Conservation (phyloP, 2,113 vertebrate species). For the Physeter macrocephalus region DNA sequence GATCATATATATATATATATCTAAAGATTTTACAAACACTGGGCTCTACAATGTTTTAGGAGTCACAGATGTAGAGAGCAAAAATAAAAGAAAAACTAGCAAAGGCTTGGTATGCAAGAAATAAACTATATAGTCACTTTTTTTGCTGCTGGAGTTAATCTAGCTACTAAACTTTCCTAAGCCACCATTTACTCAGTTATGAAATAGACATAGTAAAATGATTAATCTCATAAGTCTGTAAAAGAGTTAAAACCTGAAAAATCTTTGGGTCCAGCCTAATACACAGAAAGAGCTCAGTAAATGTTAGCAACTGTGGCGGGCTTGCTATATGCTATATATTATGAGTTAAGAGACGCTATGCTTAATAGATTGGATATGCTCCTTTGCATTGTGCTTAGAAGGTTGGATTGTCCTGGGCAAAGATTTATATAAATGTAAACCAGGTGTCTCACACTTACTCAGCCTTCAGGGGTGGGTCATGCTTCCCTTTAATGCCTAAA, state of each 20-base stretch:
- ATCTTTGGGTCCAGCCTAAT: background rate
- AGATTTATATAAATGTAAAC: constrained; percentile 64
- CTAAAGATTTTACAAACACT: background rate
- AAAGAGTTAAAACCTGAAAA: constrained; percentile 37
- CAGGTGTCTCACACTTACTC: constrained; percentile 65
- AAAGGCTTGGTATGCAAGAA: background rate
- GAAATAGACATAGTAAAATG: background rate
- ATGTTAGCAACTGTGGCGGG: background rate
- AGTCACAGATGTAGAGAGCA: background rate
- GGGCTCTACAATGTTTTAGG: background rate
- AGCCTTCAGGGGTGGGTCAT: constrained; percentile 58
- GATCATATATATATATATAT: background rate
- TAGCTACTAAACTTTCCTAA: background rate
- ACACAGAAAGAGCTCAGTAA: background rate
- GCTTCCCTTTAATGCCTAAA: constrained; percentile 70
- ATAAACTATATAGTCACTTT: background rate
- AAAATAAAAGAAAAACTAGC: background rate
- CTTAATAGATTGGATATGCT: constrained; percentile 71
- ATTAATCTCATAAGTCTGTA: background rate
- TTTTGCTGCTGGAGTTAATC: background rate
- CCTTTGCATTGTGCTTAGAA: constrained; percentile 64
- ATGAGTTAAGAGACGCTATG: constrained; percentile 56
- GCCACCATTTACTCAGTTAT: background rate
- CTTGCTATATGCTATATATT: constrained; percentile 28
- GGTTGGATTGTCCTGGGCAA: constrained; percentile 50